These are phyloP conservation scores for Macrophya annulata DNA, from an alignment of 2,888 invertebrate genomes.

Conservation along the genomic window DNA sequence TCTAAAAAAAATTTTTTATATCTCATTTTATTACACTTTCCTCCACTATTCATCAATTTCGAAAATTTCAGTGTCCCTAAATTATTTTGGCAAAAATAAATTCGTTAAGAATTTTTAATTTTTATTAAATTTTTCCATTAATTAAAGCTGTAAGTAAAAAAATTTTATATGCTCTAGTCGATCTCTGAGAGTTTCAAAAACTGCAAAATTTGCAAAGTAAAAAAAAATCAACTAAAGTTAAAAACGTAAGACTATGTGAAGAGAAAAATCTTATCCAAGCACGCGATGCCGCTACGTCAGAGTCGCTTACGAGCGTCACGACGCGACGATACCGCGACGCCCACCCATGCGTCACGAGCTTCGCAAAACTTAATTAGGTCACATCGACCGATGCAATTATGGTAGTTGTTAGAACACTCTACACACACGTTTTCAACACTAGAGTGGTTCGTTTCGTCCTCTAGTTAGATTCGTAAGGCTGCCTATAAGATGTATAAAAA, in stretches of 20 bases:
- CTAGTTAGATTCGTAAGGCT: background rate
- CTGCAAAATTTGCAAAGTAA: too few relatives aligned
- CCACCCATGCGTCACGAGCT: slow-evolving; percentile 40
- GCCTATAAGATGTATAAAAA: background rate
- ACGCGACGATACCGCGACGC: slow-evolving; percentile 1
- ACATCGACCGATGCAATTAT: slow-evolving; percentile 51
- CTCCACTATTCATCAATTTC: too few relatives aligned
- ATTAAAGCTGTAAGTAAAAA: too few relatives aligned
- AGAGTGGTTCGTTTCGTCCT: slow-evolving; percentile 6
- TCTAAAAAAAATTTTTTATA: background rate
- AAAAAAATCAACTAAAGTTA: background rate
- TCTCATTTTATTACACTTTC: too few relatives aligned
- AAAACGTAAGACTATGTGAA: background rate
- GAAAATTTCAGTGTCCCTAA: too few relatives aligned
- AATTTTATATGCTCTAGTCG: too few relatives aligned
- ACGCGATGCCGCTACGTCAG: slow-evolving; percentile 39
- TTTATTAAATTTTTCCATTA: too few relatives aligned
- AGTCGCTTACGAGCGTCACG: slow-evolving; percentile 42
- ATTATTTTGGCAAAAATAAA: background rate
- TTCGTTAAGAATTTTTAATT: background rate
- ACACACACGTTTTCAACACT: slow-evolving; percentile 21
- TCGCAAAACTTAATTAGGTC: slow-evolving; percentile 53
- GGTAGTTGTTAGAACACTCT: slow-evolving; percentile 43
- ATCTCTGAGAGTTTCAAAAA: too few relatives aligned
- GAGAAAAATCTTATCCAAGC: slow-evolving; percentile 37